Base-by-base conservation (phyloP, 1,140 invertebrate genomes). In the Aphelinus atriplicis region DNA sequence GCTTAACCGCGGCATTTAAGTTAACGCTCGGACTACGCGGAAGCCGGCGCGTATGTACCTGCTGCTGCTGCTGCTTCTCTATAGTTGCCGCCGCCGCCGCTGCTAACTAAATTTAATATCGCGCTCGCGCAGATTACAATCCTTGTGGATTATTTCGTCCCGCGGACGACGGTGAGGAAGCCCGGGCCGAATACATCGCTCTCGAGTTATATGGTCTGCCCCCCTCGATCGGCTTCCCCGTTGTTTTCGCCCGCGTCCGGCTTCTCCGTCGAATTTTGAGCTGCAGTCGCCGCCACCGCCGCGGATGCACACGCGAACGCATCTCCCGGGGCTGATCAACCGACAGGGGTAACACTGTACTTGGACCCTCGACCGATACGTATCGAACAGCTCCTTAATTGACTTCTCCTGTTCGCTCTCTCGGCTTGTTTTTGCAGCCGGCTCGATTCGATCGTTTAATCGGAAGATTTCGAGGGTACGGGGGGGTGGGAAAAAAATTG, bases 21-120 rank as follows among this genome's bases (percentile, higher is more conserved):
- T 84, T 79, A 83, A 83, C 77, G 78, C 77, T 78, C 80, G 77
- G 78, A 79, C 80, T 77, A 70, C 78, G 71, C 69, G 42, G 5
- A 7, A 42, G 1, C n/a, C 9, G 5, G 58, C 71, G 61, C 45
- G 64, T 62, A 79, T 72, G 64, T 76, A 78, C 80, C 76, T 81
- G 75, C 76, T 71, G 76, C 79, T 76, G 76, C 66, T 63, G 48
- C n/a, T 3, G 26, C 26, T 26, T 26, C 26, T 26, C 0, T 26
- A 26, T 26, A 26, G 26, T 26, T 26, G 26, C 26, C 26, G 26
- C 26, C 26, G 26, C 26, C 26, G 26, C 26, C 51, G 53, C 60
- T 71, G 77, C 80, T 79, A 84, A 84, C 84, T 84, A 83, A 85
- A 85, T 85, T 85, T 84, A 85, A 85, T 84, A 84, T 83, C 78